These are phyloP conservation scores for Actinernus sp. DNA, from an alignment of 92 coral and sea anemone species.

Conservation along the genomic window DNA sequence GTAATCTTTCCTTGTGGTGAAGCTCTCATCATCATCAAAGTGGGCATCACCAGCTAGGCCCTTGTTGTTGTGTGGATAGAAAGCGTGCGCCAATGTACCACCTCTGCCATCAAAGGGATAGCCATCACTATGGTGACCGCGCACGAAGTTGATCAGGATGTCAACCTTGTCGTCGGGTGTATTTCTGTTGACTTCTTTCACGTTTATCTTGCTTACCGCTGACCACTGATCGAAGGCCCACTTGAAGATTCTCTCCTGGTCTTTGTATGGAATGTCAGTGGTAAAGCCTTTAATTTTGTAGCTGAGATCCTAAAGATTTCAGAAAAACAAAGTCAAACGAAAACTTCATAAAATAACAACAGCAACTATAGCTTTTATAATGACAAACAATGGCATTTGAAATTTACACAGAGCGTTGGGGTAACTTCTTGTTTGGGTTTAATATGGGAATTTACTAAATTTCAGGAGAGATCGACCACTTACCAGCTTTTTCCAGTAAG, in stretches of 20 bases:
- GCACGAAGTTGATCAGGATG: constrained; percentile 65
- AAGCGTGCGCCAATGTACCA: constrained; percentile 88
- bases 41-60: constrained; percentile 81
- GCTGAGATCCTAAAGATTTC: constrained; percentile 62
- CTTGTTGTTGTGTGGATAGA: constrained; percentile 71
- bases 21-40: constrained; percentile 68
- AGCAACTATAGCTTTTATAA: no score
- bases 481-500: constrained; percentile 83
- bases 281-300: constrained; percentile 69
- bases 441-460: neutral
- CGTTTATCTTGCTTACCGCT: constrained; percentile 32
- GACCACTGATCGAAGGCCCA: constrained; percentile 77
- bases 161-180: constrained; percentile 61
- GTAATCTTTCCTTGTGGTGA: constrained; percentile 34
- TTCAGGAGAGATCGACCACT: no score
- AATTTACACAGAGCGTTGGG: neutral
- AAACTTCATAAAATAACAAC: no score
- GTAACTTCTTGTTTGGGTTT: neutral
- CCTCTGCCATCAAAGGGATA: constrained; percentile 77
- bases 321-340: no score
- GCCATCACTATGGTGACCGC: constrained; percentile 57
- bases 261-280: constrained; percentile 47
- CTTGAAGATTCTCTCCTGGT: constrained; percentile 60
- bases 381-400: no score
- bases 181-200: constrained; percentile 49